phyloP scores from a whole-genome alignment of 2,113 vertebrate genomes.

The Nansenia antarctica region DNA sequence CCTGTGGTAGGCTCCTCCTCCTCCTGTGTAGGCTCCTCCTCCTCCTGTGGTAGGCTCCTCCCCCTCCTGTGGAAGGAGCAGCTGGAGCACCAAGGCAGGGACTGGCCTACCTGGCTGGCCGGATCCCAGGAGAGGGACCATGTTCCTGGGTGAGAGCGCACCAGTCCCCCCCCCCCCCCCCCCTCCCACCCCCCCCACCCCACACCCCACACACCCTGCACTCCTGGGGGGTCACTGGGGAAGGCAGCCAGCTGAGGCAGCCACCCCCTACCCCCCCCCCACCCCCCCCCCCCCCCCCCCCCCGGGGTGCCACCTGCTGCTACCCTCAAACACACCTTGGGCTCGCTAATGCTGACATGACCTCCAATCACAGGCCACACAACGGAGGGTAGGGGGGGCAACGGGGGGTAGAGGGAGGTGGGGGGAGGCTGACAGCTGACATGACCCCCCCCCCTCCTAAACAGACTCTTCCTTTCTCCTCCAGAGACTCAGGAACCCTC shows the following conservation, averaged over 20 bases:
- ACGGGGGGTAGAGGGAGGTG: no score
- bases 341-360: no score
- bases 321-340: no score
- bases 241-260: constrained; percentile 37
- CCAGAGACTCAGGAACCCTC: constrained; percentile 36
- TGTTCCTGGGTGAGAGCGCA: background rate
- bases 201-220: background rate
- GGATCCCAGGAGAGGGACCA: background rate
- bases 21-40: background rate
- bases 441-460: background rate
- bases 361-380: background rate
- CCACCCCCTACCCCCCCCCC: constrained; percentile 40
- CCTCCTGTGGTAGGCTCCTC: background rate
- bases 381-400: background rate
- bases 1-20: background rate
- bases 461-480: background rate
- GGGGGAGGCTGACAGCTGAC: no score
- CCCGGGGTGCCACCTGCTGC: background rate
- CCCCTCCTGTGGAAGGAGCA: background rate
- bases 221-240: background rate
- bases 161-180: background rate
- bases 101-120: background rate
- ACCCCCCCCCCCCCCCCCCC: background rate
- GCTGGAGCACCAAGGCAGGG: background rate
- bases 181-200: background rate